phyloP scores from a whole-genome alignment of 1,140 invertebrate species.

The Trypoxylus dichotomus region DNA sequence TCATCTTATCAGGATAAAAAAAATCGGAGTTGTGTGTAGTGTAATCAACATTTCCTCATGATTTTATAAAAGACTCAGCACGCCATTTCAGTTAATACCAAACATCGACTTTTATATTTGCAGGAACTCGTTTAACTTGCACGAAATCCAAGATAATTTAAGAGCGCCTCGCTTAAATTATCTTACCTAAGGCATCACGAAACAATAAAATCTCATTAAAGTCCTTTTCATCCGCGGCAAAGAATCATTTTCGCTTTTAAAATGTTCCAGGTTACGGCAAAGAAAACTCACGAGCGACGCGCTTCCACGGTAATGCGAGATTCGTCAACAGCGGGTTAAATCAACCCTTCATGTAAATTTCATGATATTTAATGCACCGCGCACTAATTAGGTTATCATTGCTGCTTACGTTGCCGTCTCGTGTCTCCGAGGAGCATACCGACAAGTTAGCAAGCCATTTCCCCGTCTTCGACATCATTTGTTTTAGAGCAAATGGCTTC shows the following conservation, averaged over 20 bases:
- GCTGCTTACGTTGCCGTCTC: slow-evolving; percentile 36
- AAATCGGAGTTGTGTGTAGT: no score
- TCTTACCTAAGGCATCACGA: background rate
- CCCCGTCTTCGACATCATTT: slow-evolving; percentile 43
- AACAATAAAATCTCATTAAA: slow-evolving; percentile 17
- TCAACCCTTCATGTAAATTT: slow-evolving; percentile 45
- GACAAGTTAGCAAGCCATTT: slow-evolving; percentile 38
- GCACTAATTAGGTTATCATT: slow-evolving; percentile 43
- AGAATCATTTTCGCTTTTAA: slow-evolving; percentile 24
- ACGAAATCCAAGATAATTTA: slow-evolving; percentile 7
- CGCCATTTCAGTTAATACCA: no score
- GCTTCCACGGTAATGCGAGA: background rate
- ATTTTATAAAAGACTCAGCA: no score
- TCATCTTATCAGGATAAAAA: no score
- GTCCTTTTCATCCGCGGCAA: slow-evolving; percentile 6
- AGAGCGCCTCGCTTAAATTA: slow-evolving; percentile 9
- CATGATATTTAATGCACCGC: slow-evolving; percentile 48
- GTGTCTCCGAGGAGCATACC: slow-evolving; percentile 39
- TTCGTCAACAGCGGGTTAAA: slow-evolving; percentile 25
- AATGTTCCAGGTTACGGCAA: background rate
- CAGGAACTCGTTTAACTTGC: background rate
- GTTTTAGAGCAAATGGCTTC: slow-evolving; percentile 44
- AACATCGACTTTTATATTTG: background rate
- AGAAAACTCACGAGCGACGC: background rate
- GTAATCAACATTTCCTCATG: no score